Evolutionary conservation across 2,797 vertebrate genomes (phyloP).

Genomic region (Acipenser oxyrinchus): DNA sequence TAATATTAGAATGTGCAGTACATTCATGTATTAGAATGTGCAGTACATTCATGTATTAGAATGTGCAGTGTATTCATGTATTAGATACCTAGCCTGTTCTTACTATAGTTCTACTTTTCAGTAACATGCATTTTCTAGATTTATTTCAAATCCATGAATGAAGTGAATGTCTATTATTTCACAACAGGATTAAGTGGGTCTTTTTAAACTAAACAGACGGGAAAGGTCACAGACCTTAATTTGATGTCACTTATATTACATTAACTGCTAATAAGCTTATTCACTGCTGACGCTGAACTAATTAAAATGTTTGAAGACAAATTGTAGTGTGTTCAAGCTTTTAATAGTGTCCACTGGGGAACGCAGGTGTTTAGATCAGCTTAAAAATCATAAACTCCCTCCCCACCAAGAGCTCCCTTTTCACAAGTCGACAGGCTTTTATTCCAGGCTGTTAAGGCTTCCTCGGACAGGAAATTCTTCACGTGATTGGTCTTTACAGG

Average conservation of each 20-base stretch:
- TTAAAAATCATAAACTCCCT: slow-evolving; percentile 76
- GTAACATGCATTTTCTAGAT: no score
- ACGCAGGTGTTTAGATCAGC: slow-evolving; percentile 79
- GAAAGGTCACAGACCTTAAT: slow-evolving; percentile 14
- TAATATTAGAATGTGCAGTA: no score
- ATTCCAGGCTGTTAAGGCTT: slow-evolving; percentile 71
- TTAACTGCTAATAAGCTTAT: slow-evolving; percentile 18
- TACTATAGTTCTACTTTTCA: no score
- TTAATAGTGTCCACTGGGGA: slow-evolving; percentile 66
- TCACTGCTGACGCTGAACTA: slow-evolving; percentile 4
- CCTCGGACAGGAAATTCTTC: slow-evolving; percentile 82
- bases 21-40: no score
- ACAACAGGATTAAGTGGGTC: slow-evolving; percentile 13
- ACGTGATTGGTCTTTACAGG: slow-evolving; percentile 80
- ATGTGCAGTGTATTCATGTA: no score
- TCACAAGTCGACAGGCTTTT: slow-evolving; percentile 70
- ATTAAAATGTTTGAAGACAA: slow-evolving; percentile 23
- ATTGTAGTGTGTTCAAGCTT: slow-evolving; percentile 18
- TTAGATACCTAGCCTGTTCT: no score
- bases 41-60: no score
- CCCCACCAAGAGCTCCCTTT: slow-evolving; percentile 65
- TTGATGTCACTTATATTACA: slow-evolving; percentile 25
- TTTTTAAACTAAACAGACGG: not conserved
- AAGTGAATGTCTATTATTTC: slow-evolving; percentile 8
- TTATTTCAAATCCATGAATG: no score